Conservation (phyloP, 2,113 vertebrate species). For the Sardina pilchardus region DNA sequence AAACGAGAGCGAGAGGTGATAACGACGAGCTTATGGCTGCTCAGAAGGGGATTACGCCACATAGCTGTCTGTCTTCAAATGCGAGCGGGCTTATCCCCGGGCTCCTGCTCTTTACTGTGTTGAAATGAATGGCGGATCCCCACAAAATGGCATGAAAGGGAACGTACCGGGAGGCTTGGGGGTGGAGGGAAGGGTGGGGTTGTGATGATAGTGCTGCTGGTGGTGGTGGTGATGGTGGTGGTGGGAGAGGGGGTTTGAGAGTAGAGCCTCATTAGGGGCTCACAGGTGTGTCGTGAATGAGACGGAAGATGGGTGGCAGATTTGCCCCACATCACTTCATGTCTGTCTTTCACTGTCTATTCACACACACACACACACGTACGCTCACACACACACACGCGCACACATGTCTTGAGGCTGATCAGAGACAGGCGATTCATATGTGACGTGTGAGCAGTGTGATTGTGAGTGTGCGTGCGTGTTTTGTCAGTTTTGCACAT, state of each 20-base stretch:
- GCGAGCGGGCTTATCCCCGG: slow-evolving; percentile 64
- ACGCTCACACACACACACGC: neutral
- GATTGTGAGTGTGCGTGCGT: slow-evolving; percentile 6
- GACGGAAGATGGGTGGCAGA: slow-evolving; percentile 55
- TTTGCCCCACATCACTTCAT: slow-evolving; percentile 60
- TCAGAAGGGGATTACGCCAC: slow-evolving; percentile 72
- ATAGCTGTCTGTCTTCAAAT: slow-evolving; percentile 71
- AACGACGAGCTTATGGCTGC: slow-evolving; percentile 72
- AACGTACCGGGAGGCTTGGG: slow-evolving; percentile 56
- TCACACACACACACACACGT: neutral
- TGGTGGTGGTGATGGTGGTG: too few relatives aligned
- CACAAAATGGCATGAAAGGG: slow-evolving; percentile 58
- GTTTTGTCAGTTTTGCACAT: slow-evolving; percentile 19
- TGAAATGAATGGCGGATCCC: slow-evolving; percentile 61
- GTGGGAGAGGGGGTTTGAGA: slow-evolving; percentile 27
- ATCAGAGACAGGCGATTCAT: slow-evolving; percentile 18
- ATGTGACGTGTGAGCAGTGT: slow-evolving; percentile 16
- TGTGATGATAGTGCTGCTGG: neutral
- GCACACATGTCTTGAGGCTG: slow-evolving; percentile 18
- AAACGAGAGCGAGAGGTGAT: slow-evolving; percentile 63
- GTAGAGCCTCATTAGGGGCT: slow-evolving; percentile 64
- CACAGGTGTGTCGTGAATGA: slow-evolving; percentile 59
- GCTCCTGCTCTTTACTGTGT: slow-evolving; percentile 41
- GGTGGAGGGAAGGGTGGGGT: neutral
- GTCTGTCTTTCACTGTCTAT: slow-evolving; percentile 33